Conservation (phyloP, 2,888 invertebrate species). For the Acleris cristana region DNA sequence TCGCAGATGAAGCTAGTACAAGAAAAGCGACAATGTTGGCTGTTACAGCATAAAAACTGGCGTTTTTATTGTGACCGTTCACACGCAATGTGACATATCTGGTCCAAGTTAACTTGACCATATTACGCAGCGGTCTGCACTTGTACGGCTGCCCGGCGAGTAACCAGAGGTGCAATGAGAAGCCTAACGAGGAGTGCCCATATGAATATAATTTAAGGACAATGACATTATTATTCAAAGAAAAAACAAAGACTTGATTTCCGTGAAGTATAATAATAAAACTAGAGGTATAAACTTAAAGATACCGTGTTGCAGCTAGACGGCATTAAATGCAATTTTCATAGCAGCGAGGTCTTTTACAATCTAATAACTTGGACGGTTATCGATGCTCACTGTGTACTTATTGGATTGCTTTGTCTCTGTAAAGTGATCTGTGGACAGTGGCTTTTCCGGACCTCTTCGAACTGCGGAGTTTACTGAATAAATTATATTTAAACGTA, state of each 20-base stretch:
- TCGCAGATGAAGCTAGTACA: slow-evolving; percentile 14
- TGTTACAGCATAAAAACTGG: slow-evolving; percentile 31
- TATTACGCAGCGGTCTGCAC: slow-evolving; percentile 72
- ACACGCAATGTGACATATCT: slow-evolving; percentile 37
- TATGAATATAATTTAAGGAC: slow-evolving; percentile 36
- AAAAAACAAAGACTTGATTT: slow-evolving; percentile 19
- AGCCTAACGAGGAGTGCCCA: slow-evolving; percentile 35
- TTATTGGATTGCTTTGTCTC: background rate
- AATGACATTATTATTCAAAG: slow-evolving; percentile 27
- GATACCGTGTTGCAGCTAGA: too few relatives aligned
- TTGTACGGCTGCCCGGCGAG: slow-evolving; percentile 72
- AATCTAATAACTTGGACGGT: too few relatives aligned
- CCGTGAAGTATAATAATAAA: slow-evolving; percentile 8
- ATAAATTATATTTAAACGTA: slow-evolving; percentile 17
- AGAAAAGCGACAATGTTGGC: slow-evolving; percentile 27
- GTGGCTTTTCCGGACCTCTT: background rate
- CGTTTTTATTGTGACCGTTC: slow-evolving; percentile 20
- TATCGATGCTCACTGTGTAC: background rate
- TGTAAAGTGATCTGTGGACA: background rate
- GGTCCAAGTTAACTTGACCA: slow-evolving; percentile 60
- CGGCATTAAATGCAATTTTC: too few relatives aligned
- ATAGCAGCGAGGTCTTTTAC: too few relatives aligned
- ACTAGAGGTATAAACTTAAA: background rate
- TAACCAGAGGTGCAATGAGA: slow-evolving; percentile 47
- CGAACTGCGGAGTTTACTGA: background rate